These are phyloP conservation scores for Triops longicaudatus DNA, from an alignment of 1,140 invertebrate species.

Conservation along the genomic window DNA sequence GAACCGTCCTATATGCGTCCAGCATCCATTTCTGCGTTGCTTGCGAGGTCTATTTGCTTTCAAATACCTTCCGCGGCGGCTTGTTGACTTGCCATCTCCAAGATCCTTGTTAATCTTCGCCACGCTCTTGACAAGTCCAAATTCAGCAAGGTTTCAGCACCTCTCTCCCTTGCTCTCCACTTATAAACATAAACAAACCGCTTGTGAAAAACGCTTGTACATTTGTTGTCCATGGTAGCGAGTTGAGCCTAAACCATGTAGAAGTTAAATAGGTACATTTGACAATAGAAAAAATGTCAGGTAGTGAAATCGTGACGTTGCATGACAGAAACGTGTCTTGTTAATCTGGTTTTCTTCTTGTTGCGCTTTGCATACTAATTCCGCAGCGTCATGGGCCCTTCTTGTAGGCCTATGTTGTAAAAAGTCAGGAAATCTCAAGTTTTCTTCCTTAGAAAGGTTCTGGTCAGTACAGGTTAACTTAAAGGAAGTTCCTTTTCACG, in stretches of 20 bases:
- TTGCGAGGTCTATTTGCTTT: conserved; percentile 4
- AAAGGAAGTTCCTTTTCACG: neutral
- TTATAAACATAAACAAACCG: neutral
- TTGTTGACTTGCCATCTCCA: neutral
- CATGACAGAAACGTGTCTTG: neutral
- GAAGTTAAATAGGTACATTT: neutral
- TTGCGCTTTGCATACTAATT: conserved; percentile 12
- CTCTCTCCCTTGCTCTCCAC: neutral
- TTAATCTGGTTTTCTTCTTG: neutral
- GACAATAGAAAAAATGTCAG: conserved; percentile 1
- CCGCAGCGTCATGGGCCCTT: neutral
- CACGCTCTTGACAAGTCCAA: neutral
- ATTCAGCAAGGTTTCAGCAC: neutral
- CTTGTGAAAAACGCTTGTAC: neutral
- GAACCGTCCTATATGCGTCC: neutral
- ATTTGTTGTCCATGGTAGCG: neutral
- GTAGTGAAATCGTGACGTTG: neutral
- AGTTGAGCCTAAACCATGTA: neutral
- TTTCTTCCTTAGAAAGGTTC: neutral
- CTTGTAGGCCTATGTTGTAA: neutral
- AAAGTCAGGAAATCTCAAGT: neutral
- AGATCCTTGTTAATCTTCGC: neutral
- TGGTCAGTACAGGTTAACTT: neutral
- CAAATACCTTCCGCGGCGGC: neutral
- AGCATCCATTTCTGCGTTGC: neutral